A percentile compares a stretch with the other conserved stretches of the same genome.
Evolutionary conservation across 2,888 invertebrate species (phyloP).

Genomic region (Patella ulyssiponensis): DNA sequence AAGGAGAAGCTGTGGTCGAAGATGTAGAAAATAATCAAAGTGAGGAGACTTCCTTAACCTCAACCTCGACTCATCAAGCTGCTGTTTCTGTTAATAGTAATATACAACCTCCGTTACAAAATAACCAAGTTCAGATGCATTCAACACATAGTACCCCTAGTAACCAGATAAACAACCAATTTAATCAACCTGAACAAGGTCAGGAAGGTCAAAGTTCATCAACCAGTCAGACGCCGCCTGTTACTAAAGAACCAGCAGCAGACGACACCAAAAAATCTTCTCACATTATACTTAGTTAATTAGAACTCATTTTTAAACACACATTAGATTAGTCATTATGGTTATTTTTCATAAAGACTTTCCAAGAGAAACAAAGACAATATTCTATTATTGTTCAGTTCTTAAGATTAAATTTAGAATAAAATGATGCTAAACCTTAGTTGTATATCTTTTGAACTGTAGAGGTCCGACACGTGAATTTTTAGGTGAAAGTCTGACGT

Average conservation of each 20-base stretch:
- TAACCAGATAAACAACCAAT: constrained; percentile 62
- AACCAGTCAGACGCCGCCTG: constrained; percentile 22
- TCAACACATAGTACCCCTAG: constrained; percentile 41
- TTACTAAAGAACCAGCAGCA: constrained; percentile 22
- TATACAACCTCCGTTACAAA: constrained; percentile 47
- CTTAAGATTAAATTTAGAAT: no score
- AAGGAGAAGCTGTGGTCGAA: constrained; percentile 58
- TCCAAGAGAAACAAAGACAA: no score
- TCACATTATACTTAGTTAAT: no score
- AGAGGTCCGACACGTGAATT: no score
- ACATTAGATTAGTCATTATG: no score
- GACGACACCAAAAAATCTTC: background rate
- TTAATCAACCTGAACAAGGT: constrained; percentile 43
- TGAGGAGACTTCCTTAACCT: constrained; percentile 65
- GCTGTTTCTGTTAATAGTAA: constrained; percentile 37
- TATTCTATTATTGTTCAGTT: no score
- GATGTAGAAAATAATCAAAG: constrained; percentile 54
- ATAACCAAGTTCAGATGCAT: constrained; percentile 55
- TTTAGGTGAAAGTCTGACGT: no score
- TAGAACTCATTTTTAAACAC: no score
- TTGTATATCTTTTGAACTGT: no score
- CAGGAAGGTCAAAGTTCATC: constrained; percentile 15
- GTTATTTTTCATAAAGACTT: no score
- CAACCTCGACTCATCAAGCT: constrained; percentile 38
- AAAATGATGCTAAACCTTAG: no score